Evolutionary conservation across 2,797 vertebrate species (phyloP).

Genomic region (Centroberyx gerrardi): DNA sequence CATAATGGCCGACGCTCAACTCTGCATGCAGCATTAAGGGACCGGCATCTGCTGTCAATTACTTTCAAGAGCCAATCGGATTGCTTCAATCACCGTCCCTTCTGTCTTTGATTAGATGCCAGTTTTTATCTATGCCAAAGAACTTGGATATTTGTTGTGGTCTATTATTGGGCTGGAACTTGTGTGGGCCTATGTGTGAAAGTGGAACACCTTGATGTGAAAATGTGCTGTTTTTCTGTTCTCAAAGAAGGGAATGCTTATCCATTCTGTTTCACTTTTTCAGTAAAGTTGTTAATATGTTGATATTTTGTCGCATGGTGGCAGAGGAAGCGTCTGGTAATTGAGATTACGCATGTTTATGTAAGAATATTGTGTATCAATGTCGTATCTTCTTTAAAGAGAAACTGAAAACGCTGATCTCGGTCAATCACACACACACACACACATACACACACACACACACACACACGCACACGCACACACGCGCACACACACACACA

Average conservation of each 20-base stretch:
- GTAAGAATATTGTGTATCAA: background rate
- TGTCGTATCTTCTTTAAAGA: constrained; percentile 24
- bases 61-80: constrained; percentile 62
- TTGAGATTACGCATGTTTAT: background rate
- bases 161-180: background rate
- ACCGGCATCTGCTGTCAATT: constrained; percentile 65
- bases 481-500: background rate
- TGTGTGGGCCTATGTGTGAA: constrained; percentile 3
- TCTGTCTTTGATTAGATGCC: constrained; percentile 62
- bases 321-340: background rate
- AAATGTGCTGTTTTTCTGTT: constrained; percentile 36
- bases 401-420: background rate
- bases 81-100: constrained; percentile 47
- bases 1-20: constrained; percentile 46
- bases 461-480: constrained; percentile 6
- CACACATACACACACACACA: constrained; percentile 1
- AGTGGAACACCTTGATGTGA: constrained; percentile 51
- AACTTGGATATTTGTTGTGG: constrained; percentile 31
- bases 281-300: constrained; percentile 30
- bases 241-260: constrained; percentile 45
- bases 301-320: constrained; percentile 16
- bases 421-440: background rate
- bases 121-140: constrained; percentile 41
- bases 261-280: background rate
- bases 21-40: constrained; percentile 34